Percentiles rank a stretch among this genome's conserved stretches.
Conservation (phyloP, 2,888 invertebrate genomes). For the Oscheius sp. region DNA sequence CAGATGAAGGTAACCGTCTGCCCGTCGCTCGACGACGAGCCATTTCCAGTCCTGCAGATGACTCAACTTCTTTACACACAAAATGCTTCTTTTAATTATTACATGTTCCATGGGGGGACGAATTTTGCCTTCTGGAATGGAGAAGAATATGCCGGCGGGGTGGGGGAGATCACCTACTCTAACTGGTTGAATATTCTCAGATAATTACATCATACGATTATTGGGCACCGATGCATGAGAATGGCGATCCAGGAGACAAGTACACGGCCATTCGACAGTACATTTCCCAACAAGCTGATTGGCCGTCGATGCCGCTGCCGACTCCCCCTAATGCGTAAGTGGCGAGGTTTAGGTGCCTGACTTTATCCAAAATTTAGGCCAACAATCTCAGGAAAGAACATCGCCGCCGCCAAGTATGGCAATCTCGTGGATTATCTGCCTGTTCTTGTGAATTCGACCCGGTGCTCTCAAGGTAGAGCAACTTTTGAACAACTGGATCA, state of each 20-base stretch:
- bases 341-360: no score
- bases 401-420: conserved; percentile 30
- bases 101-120: conserved; percentile 67
- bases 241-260: conserved; percentile 54
- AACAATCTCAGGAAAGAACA: conserved; percentile 13
- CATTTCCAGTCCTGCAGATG: conserved; percentile 31
- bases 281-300: conserved; percentile 42
- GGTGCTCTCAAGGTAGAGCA: not conserved
- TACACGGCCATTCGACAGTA: conserved; percentile 53
- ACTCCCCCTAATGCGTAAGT: conserved; percentile 75
- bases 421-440: conserved; percentile 31
- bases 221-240: conserved; percentile 64
- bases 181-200: conserved; percentile 20
- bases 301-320: conserved; percentile 43
- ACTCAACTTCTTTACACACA: conserved; percentile 41
- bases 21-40: no score
- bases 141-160: conserved; percentile 43
- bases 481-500: conserved; percentile 37
- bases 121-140: conserved; percentile 65
- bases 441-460: not conserved
- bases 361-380: not conserved
- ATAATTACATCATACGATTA: conserved; percentile 67
- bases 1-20: not conserved
- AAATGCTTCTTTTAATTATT: conserved; percentile 60
- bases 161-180: conserved; percentile 12